phyloP scores from a whole-genome alignment of 2,113 vertebrate genomes.

The Ammospiza caudacuta region DNA sequence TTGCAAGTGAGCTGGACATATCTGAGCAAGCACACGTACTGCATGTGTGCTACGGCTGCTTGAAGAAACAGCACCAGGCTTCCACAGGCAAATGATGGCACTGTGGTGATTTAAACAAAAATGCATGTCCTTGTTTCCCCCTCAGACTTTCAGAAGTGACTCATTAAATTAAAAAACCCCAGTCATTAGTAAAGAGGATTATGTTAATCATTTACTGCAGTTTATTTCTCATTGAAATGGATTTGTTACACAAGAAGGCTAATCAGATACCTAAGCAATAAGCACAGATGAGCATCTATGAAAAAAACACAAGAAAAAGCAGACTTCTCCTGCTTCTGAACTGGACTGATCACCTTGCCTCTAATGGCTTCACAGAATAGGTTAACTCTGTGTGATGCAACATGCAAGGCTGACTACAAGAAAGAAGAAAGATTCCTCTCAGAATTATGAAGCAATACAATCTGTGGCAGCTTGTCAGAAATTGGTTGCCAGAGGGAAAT shows the following conservation, averaged over 20 bases:
- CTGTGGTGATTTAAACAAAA: background rate
- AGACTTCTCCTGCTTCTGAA: background rate
- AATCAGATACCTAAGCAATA: constrained; percentile 19
- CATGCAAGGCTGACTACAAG: background rate
- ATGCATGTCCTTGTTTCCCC: background rate
- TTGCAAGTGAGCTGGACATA: background rate
- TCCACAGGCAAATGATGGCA: background rate
- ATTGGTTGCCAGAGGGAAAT: background rate
- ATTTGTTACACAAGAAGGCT: constrained; percentile 49
- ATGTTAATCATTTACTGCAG: constrained; percentile 49
- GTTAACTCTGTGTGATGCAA: background rate
- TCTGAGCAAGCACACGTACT: background rate
- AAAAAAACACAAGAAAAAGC: background rate
- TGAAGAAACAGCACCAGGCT: background rate
- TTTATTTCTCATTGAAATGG: constrained; percentile 42
- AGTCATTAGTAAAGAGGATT: constrained; percentile 55
- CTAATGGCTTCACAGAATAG: background rate
- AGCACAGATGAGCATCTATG: background rate
- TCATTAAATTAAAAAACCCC: constrained; percentile 30
- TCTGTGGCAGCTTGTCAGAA: background rate
- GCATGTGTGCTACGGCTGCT: background rate
- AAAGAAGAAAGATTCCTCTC: background rate
- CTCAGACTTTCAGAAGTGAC: constrained; percentile 35
- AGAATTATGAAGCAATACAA: background rate
- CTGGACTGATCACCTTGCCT: background rate